Evolutionary conservation across 2,797 vertebrate species (phyloP).

Genomic region (Tiaroga cobitis): DNA sequence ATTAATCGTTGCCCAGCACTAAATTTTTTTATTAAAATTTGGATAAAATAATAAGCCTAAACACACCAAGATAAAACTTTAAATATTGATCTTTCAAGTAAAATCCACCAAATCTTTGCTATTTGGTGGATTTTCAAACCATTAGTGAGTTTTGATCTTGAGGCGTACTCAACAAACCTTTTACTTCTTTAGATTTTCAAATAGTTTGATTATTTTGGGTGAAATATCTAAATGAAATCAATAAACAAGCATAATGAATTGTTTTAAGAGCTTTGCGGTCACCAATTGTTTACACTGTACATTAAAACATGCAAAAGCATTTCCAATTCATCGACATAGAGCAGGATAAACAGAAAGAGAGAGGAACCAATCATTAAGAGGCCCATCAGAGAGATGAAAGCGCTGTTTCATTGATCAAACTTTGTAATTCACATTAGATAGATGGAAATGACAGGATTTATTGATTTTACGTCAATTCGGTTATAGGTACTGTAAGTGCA

Average conservation of each 20-base stretch:
- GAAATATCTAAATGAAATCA: background rate
- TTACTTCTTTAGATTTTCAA: background rate
- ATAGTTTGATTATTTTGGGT: background rate
- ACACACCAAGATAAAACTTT: too few relatives aligned
- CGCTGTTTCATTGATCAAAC: background rate
- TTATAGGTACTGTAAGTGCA: background rate
- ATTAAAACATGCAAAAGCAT: background rate
- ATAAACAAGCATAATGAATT: background rate
- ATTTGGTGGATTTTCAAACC: background rate
- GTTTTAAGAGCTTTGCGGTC: background rate
- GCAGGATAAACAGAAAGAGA: background rate
- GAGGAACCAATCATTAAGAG: background rate
- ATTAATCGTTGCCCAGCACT: too few relatives aligned
- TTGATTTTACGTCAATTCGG: slow-evolving; percentile 4
- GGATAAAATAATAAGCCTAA: too few relatives aligned
- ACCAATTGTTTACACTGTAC: background rate
- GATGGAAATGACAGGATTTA: background rate
- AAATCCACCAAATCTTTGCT: background rate
- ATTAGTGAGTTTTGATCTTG: background rate
- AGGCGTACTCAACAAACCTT: background rate
- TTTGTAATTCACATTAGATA: background rate
- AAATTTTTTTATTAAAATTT: too few relatives aligned
- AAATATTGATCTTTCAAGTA: background rate
- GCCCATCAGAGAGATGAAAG: too few relatives aligned
- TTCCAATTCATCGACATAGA: background rate